Evolutionary conservation across 2,113 vertebrate genomes (phyloP), one percentile per base, ranked within the genome.

Genomic region (Cyrtonyx montezumae): DNA sequence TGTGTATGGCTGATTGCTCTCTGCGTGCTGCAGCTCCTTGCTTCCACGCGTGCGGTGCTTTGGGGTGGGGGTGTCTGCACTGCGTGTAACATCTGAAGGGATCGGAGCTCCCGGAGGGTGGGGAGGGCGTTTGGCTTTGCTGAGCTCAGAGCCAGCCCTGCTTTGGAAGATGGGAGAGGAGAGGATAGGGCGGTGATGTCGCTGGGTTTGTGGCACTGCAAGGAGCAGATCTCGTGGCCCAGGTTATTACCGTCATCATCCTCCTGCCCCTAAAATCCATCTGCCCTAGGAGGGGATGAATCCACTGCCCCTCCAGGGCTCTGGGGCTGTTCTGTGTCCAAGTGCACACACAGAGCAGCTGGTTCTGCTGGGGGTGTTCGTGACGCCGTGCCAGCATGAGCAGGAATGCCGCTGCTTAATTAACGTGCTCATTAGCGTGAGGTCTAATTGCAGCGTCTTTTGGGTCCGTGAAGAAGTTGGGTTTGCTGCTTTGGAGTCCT

Each of bases 61-160:
- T n/a, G 8, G 53, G 53, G 17, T 40, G 40, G 40, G 40, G 40
- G 40, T 40, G 40, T 40, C 55, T 5, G 87, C 53, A 0, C 76
- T 1, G 20, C 2, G 28, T 2, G 3, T 23, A 7, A 12, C 3
- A 6, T 40, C 80, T 30, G 55, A 0, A 8, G 66, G 7, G 11
- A 63, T 43, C 40, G 2, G 7, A 51, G 68, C 75, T 70, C 62
- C 23, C 36, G 65, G 53, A 40, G 11, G n/a, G 2, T 0, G 26
- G 1, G 28, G 22, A 26, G 18, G 46, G 46, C 18, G 46, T 21
- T 48, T 48, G 30, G 7, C 55, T 32, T 32, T 32, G 28, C 53
- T 56, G 55, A 56, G 55, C 55, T 32, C 11, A 32, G 17, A 56
- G 30, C 30, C 55, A 32, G 55, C 55, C 55, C 55, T 56, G 55